phyloP scores from a whole-genome alignment of 2,888 invertebrate species.

The Drosophila pseudotalamancana region DNA sequence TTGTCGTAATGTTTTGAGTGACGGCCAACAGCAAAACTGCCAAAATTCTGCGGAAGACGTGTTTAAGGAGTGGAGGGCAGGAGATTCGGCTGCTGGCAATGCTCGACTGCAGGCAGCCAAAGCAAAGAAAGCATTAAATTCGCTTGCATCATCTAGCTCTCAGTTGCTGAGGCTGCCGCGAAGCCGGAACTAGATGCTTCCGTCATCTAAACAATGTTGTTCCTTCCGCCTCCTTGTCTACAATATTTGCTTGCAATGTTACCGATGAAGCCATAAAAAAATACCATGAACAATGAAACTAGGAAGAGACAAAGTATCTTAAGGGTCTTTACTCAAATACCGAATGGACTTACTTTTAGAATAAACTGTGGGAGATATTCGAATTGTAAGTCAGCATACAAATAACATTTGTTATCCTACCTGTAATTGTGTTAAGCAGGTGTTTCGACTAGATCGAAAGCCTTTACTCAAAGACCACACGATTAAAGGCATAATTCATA shows the following conservation, averaged over 20 bases:
- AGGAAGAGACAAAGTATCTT: slow-evolving; percentile 1
- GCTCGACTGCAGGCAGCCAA: slow-evolving; percentile 23
- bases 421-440: no score
- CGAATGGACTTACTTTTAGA: neutral
- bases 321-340: neutral
- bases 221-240: slow-evolving; percentile 1
- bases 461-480: no score
- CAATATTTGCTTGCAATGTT: slow-evolving; percentile 29
- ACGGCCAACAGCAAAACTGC: slow-evolving; percentile 25
- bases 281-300: slow-evolving; percentile 5
- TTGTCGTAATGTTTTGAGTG: slow-evolving; percentile 42
- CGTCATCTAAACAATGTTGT: slow-evolving; percentile 28
- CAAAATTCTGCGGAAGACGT: slow-evolving; percentile 5
- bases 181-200: slow-evolving; percentile 22
- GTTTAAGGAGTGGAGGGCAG: neutral
- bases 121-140: slow-evolving; percentile 54
- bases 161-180: slow-evolving; percentile 22
- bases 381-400: neutral
- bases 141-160: slow-evolving; percentile 24
- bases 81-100: slow-evolving; percentile 1
- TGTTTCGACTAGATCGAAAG: no score
- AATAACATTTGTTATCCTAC: no score
- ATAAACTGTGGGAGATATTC: neutral
- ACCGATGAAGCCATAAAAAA: slow-evolving; percentile 32
- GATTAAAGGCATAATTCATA: neutral